Base-by-base conservation (phyloP, 37 sponge, comb jelly and placozoan genomes). In the Mnemiopsis leidyi region DNA sequence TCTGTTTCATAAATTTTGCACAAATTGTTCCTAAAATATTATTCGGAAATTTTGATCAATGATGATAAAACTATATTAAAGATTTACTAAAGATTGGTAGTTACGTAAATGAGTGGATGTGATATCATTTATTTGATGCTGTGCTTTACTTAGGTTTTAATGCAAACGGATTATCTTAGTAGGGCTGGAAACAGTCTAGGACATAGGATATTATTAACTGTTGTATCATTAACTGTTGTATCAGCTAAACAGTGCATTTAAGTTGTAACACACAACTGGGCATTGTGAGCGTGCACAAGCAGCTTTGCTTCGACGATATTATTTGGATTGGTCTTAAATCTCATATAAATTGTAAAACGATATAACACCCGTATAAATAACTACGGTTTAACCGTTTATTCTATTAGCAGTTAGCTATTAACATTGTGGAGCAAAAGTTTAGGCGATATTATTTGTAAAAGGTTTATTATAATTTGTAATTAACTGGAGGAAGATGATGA, bases 381-480 rank as follows among this genome's bases (percentile, higher is more conserved):
- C 61, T 48, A 13, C 61, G 61, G 61, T 13, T 13, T 48, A 48
- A 18, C 61, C 61, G 61, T 48, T 48, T 48, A 48, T 48, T 48
- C 61, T 48, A 48, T 48, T 48, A 48, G n/a, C n/a, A n/a, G n/a
- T n/a, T n/a, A n/a, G n/a, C n/a, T n/a, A n/a, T n/a, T 48, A 48
- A 48, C 61, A 48, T 5, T 48, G 13, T 13, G 61, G 13, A 18
- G 73, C 24, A 77, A 77, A 34, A 77, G 5, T 77, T 77, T 77
- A 77, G 79, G 79, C 79, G 36, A 77, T 77, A 77, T 77, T 48
- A 77, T 77, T 77, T 77, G 79, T 77, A 77, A 34, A 77, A 77
- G 79, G 79, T 77, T 48, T 77, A 32, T 34, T 77, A 77, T 77
- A 77, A 77, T 31, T 77, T 31, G 29, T 69, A 69, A 48, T 48